Evolutionary conservation across 2,113 vertebrate species (phyloP).

Genomic region (Syrmaticus mikado): DNA sequence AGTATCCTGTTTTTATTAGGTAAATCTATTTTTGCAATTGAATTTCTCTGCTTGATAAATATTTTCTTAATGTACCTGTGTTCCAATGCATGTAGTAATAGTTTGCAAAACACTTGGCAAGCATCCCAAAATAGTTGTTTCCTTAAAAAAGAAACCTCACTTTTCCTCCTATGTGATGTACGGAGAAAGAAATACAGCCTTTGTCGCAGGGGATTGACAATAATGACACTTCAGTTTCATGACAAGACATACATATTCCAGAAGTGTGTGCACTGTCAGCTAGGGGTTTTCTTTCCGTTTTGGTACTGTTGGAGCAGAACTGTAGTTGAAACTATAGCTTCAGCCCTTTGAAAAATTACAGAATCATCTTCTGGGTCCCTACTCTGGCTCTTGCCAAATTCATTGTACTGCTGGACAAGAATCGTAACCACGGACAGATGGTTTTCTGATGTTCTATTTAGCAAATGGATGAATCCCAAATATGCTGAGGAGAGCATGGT

Average conservation of each 20-base stretch:
- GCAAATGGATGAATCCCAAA: background rate
- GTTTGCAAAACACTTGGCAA: slow-evolving; percentile 36
- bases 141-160: slow-evolving; percentile 13
- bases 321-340: background rate
- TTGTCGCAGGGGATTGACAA: slow-evolving; percentile 17
- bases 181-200: background rate
- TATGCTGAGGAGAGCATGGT: background rate
- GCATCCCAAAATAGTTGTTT: background rate
- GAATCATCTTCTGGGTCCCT: background rate
- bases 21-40: slow-evolving; percentile 28
- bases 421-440: background rate
- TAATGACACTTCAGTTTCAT: background rate
- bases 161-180: background rate
- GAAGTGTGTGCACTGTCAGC: background rate
- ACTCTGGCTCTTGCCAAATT: background rate
- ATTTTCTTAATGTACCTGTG: slow-evolving; percentile 44
- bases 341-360: background rate
- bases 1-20: slow-evolving; percentile 19
- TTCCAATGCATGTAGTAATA: slow-evolving; percentile 20
- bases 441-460: background rate
- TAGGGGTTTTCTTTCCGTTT: background rate
- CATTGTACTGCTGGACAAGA: background rate
- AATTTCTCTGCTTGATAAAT: slow-evolving; percentile 36
- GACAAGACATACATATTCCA: background rate
- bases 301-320: background rate